phyloP scores from a whole-genome alignment of 1,140 invertebrate genomes.

The Caenorhabditis inopinata region DNA sequence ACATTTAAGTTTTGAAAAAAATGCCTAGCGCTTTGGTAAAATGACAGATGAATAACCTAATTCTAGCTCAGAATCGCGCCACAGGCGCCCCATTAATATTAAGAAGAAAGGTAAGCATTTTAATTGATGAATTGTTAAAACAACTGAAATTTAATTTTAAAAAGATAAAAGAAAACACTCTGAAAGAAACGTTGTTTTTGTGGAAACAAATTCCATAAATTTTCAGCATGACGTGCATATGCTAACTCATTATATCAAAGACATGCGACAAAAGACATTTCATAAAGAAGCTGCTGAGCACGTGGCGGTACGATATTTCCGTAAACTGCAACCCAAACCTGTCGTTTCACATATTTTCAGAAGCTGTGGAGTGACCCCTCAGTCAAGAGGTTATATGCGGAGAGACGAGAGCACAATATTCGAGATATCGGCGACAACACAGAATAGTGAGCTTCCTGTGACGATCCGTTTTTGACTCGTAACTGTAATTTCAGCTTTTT shows the following conservation, averaged over 20 bases:
- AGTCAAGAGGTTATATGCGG: neutral
- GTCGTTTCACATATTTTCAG: neutral
- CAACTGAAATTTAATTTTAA: too few species aligned
- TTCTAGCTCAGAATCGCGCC: too few species aligned
- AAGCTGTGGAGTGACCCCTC: neutral
- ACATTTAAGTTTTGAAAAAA: too few species aligned
- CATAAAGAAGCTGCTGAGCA: neutral
- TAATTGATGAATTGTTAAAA: too few species aligned
- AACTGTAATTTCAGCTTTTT: slow-evolving; percentile 70
- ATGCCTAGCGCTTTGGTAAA: too few species aligned
- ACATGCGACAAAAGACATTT: neutral
- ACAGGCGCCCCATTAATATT: too few species aligned
- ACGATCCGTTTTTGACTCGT: too few species aligned
- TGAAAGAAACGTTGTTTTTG: too few species aligned
- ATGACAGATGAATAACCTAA: too few species aligned
- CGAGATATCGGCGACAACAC: slow-evolving; percentile 14
- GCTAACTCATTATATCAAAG: neutral
- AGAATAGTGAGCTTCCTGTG: neutral
- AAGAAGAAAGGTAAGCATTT: too few species aligned
- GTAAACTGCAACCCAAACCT: too few species aligned
- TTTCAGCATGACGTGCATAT: neutral
- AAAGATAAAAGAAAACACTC: too few species aligned
- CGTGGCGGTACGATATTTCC: neutral
- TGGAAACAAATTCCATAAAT: neutral
- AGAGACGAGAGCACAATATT: neutral